Evolutionary conservation across 2,797 vertebrate species (phyloP), one percentile per base, ranked within the genome.

Genomic region (Morus bassanus): DNA sequence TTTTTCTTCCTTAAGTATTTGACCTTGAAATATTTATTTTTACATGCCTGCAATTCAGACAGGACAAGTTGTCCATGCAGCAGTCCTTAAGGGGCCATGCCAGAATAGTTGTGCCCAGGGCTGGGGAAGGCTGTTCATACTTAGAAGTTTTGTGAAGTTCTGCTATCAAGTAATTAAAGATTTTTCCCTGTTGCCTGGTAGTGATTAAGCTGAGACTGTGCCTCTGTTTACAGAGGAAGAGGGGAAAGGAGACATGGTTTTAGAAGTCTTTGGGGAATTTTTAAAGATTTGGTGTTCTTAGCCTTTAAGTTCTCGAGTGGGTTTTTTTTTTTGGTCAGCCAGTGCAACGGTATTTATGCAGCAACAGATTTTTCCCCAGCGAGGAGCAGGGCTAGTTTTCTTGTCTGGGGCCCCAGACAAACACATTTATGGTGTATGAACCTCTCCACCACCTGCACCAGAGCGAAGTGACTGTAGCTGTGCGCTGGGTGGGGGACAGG

Each of bases 1-100:
- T 28, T 27, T 50, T 31, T 56, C 28, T 63, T 41, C 43, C 68
- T 80, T 48, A 86, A 80, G 48, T 90, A 70, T 67, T 90, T 95
- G 88, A 94, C 83, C 37, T 85, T 53, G 80, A 57, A 85, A 68
- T 84, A 75, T 11, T 91, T 91, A 51, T 64, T 96, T 92, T 91
- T 56, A 76, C 64, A 48, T 77, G 76, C 70, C 80, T 93, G 57
- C 74, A 80, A 6, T 31, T 80, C 3, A 6, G 74, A 53, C 41
- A 54, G 90, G 60, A 90, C 73, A 59, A 56, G 75, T 9, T 76
- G 50, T 85, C 59, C 15, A 2, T 57, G 82, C 63, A 6, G 11
- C 37, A 57, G 33, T 43, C 72, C 35, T 70, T 75, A 33, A 79
- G 46, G 59, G 72, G 31, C 63, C 7, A 1, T 17, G 75, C 70